These are phyloP conservation scores for Bombus cullumanus DNA, from an alignment of 1,140 invertebrate species.

Conservation along the genomic window DNA sequence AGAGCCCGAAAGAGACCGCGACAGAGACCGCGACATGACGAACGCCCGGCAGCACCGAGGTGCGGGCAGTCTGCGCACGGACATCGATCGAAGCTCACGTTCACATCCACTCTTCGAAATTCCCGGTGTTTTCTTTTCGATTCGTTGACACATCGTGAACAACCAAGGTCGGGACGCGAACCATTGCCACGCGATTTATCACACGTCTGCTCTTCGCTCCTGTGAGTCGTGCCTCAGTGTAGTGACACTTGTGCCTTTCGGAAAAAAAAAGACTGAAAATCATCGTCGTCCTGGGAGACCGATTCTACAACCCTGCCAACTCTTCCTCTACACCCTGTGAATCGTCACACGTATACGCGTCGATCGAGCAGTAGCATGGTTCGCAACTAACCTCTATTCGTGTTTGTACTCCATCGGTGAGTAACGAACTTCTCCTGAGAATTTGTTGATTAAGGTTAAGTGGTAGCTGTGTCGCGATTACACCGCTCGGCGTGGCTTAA, in stretches of 20 bases:
- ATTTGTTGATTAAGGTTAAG: not conserved
- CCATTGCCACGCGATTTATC: constrained; percentile 7
- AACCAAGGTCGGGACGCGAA: not conserved
- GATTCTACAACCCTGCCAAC: not conserved
- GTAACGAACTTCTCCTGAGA: not conserved
- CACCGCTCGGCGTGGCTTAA: too few relatives aligned
- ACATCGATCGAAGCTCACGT: constrained; percentile 77
- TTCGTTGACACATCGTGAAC: constrained; percentile 38
- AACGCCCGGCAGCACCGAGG: constrained; percentile 66
- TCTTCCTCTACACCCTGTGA: not conserved
- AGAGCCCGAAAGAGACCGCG: constrained; percentile 39
- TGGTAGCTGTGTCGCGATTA: too few relatives aligned
- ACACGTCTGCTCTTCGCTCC: not conserved
- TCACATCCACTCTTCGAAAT: constrained; percentile 60
- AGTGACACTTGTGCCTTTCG: constrained; percentile 62
- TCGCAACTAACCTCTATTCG: constrained; percentile 4
- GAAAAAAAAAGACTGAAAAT: constrained; percentile 42
- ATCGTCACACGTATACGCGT: constrained; percentile 6
- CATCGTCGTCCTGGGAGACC: not conserved
- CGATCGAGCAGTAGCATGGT: constrained; percentile 21
- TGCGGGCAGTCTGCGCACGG: constrained; percentile 79
- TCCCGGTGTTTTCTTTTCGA: constrained; percentile 70
- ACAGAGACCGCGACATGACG: constrained; percentile 63
- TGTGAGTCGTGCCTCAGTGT: constrained; percentile 54
- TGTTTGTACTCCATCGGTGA: constrained; percentile 13